A percentile compares a stretch with the other conserved stretches of the same genome.
phyloP scores from a whole-genome alignment of 2,113 vertebrate species.

The Cephalopholis sonnerati region DNA sequence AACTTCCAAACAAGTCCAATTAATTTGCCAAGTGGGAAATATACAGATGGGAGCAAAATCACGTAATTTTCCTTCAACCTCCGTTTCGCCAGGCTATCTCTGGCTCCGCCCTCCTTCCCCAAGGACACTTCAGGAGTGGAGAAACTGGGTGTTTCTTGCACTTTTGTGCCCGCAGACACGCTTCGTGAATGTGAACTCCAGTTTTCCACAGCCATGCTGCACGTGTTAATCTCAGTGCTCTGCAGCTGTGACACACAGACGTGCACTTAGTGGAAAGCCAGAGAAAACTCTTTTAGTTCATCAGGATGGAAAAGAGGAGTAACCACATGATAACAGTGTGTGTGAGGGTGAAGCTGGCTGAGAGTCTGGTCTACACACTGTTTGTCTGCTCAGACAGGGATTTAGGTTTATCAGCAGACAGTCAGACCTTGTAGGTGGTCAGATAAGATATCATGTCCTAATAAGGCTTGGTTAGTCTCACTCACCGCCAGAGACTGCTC shows the following conservation, averaged over 20 bases:
- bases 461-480: constrained; percentile 56
- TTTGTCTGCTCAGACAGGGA: constrained; percentile 49
- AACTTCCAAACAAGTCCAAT: constrained; percentile 56
- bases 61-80: constrained; percentile 3
- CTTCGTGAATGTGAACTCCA: constrained; percentile 43
- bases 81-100: not conserved
- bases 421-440: constrained; percentile 67
- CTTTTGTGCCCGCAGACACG: constrained; percentile 39
- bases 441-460: constrained; percentile 67
- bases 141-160: constrained; percentile 38
- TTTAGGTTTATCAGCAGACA: constrained; percentile 67
- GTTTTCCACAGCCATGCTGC: constrained; percentile 64
- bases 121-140: constrained; percentile 30
- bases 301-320: constrained; percentile 79
- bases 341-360: constrained; percentile 37
- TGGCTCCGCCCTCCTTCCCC: constrained; percentile 5
- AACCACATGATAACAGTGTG: constrained; percentile 66
- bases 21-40: constrained; percentile 56
- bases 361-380: constrained; percentile 44
- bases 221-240: constrained; percentile 44
- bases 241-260: constrained; percentile 60
- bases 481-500: constrained; percentile 23
- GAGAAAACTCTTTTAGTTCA: constrained; percentile 61
- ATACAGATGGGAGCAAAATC: constrained; percentile 28
- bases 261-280: constrained; percentile 63